These are phyloP conservation scores for Carassius gibelio DNA, from an alignment of 2,113 vertebrate genomes.

Conservation along the genomic window DNA sequence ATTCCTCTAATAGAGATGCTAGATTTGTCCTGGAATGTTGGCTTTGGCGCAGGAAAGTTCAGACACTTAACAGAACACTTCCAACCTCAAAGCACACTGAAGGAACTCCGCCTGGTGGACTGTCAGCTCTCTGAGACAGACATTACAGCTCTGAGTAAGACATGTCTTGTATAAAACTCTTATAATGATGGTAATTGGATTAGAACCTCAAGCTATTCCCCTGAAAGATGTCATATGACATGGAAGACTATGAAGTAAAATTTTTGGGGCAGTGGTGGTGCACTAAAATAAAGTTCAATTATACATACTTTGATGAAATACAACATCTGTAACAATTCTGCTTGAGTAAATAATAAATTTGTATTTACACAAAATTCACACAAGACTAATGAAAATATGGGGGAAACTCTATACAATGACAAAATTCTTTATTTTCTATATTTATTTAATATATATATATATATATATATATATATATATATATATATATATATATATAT, in stretches of 20 bases:
- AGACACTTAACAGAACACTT: slow-evolving; percentile 76
- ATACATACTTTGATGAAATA: not conserved
- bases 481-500: not conserved
- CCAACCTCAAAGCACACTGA: slow-evolving; percentile 68
- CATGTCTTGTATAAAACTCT: not conserved
- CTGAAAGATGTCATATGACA: not conserved
- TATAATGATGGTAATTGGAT: not conserved
- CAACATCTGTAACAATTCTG: not conserved
- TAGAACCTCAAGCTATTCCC: not conserved
- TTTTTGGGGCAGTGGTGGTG: not conserved
- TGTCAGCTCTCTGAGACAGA: slow-evolving; percentile 81
- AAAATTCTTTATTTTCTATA: not conserved
- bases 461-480: too few species aligned
- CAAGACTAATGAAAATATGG: not conserved
- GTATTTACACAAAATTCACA: too few species aligned
- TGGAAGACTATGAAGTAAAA: not conserved
- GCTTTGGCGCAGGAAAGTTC: slow-evolving; percentile 79
- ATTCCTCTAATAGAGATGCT: slow-evolving; percentile 80
- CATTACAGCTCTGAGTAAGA: slow-evolving; percentile 77
- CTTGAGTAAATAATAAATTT: not conserved
- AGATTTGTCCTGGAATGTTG: slow-evolving; percentile 87
- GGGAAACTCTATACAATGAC: not conserved
- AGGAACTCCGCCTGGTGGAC: slow-evolving; percentile 79
- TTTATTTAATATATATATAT: not conserved
- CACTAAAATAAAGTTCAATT: not conserved